phyloP scores from a whole-genome alignment of 2,888 invertebrate species.

The Polymixis lichenea region DNA sequence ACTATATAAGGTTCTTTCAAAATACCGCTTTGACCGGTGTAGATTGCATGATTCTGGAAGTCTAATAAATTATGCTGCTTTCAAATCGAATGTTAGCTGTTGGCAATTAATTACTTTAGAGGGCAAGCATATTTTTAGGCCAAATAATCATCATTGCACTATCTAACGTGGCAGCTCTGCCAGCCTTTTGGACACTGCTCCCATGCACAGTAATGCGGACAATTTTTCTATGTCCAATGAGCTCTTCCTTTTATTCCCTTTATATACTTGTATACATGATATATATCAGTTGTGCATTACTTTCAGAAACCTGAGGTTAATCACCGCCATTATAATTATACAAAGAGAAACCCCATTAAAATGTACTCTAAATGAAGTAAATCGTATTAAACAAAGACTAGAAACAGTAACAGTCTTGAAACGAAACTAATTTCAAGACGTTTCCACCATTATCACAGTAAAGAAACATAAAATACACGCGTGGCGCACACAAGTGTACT shows the following conservation, averaged over 20 bases:
- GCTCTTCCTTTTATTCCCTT: neutral
- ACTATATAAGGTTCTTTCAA: neutral
- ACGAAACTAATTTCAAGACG: slow-evolving; percentile 59
- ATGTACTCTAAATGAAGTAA: slow-evolving; percentile 39
- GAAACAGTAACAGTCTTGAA: slow-evolving; percentile 41
- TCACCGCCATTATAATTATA: slow-evolving; percentile 29
- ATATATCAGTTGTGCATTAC: neutral
- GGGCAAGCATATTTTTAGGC: neutral
- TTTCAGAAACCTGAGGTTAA: slow-evolving; percentile 19
- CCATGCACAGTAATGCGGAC: neutral
- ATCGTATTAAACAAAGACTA: slow-evolving; percentile 39
- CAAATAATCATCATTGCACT: neutral
- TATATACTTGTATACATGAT: neutral
- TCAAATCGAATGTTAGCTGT: neutral
- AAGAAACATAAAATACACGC: slow-evolving; percentile 61
- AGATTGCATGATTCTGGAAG: neutral
- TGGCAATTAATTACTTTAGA: neutral
- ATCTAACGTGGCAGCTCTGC: neutral
- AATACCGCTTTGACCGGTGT: neutral
- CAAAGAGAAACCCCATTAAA: slow-evolving; percentile 32
- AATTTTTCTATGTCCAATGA: neutral
- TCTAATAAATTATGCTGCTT: neutral
- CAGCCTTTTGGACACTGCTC: neutral
- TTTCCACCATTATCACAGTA: slow-evolving; percentile 51
- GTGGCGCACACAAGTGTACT: slow-evolving; percentile 53